A percentile compares a stretch with the other conserved stretches of the same genome.
phyloP scores from a whole-genome alignment of 2,888 invertebrate species.

The Hesperia comma region DNA sequence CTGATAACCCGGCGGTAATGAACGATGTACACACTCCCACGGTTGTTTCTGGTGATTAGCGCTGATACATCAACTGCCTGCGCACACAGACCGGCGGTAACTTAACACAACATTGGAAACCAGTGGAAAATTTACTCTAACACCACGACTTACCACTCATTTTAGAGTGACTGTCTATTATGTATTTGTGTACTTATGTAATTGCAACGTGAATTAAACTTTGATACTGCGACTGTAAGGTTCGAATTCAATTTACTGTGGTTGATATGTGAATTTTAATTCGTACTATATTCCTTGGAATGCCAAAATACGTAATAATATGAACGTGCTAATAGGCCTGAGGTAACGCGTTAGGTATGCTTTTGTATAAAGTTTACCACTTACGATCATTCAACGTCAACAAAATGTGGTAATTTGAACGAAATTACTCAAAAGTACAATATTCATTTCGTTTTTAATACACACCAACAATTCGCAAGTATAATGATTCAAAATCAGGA shows the following conservation, averaged over 20 bases:
- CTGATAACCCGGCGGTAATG: neutral
- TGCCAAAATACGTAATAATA: neutral
- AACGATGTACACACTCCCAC: slow-evolving; percentile 1
- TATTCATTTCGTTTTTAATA: too few relatives aligned
- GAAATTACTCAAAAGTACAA: too few relatives aligned
- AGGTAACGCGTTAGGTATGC: neutral
- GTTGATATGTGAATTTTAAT: neutral
- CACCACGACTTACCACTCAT: neutral
- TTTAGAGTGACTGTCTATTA: neutral
- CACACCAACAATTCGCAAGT: too few relatives aligned
- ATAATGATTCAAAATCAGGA: too few relatives aligned
- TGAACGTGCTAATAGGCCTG: neutral
- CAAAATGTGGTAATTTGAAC: too few relatives aligned
- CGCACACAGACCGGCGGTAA: neutral
- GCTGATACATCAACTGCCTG: neutral
- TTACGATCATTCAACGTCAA: too few relatives aligned
- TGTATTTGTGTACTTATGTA: neutral
- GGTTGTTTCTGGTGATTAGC: slow-evolving; percentile 8
- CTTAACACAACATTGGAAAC: too few relatives aligned
- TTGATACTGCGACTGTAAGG: neutral
- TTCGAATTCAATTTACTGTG: neutral
- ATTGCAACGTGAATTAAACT: neutral
- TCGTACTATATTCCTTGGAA: neutral
- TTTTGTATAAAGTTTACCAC: neutral
- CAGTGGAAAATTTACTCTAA: neutral